Percentiles rank a stretch among this genome's conserved stretches.
Conservation (phyloP, 92 coral and sea anemone species). For the Galaxea fascicularis region DNA sequence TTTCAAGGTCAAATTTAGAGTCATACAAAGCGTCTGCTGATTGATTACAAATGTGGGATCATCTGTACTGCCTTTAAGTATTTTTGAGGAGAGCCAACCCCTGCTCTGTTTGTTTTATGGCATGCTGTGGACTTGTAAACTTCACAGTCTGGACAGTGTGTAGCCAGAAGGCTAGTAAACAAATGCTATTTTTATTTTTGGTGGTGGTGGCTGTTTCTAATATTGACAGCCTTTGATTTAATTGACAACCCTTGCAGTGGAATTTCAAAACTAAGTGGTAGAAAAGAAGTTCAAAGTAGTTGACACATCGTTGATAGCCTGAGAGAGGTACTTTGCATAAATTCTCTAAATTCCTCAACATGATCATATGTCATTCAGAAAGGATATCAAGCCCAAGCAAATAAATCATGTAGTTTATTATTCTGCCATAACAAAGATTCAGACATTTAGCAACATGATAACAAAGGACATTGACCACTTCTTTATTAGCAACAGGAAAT, state of each 20-base stretch:
- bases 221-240: too few relatives aligned
- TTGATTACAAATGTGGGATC: too few relatives aligned
- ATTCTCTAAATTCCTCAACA: conserved; percentile 6
- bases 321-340: neutral
- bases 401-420: neutral
- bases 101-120: neutral
- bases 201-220: too few relatives aligned
- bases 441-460: neutral
- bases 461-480: neutral
- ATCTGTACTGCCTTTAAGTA: too few relatives aligned
- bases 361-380: neutral
- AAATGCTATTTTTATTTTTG: too few relatives aligned
- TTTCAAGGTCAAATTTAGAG: too few relatives aligned
- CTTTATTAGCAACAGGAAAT: neutral
- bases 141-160: too few relatives aligned
- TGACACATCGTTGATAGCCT: neutral
- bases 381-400: neutral
- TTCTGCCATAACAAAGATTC: too few relatives aligned
- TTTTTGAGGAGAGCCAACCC: neutral
- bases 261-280: too few relatives aligned
- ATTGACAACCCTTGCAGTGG: too few relatives aligned
- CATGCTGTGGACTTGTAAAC: neutral
- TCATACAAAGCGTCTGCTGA: too few relatives aligned
- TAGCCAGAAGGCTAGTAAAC: too few relatives aligned
- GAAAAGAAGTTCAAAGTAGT: neutral